A percentile compares a stretch with the other conserved stretches of the same genome.
Evolutionary conservation across 2,113 vertebrate species (phyloP).

Genomic region (Sebastes schlegelii): DNA sequence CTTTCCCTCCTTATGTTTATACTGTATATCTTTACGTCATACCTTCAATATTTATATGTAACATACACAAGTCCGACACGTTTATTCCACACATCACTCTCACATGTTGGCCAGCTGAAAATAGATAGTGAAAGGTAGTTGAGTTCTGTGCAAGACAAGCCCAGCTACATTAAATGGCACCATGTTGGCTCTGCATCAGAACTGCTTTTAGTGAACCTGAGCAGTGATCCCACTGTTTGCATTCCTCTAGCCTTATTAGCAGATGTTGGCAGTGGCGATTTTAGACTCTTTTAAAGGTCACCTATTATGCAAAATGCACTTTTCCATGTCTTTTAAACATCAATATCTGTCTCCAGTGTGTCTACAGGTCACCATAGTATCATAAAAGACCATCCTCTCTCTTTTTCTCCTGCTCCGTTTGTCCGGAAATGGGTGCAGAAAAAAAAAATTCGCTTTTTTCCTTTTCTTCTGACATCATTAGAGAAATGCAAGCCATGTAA

Average conservation of each 20-base stretch:
- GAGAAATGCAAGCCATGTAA: too few species aligned
- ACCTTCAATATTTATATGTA: constrained; percentile 18
- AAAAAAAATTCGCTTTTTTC: too few species aligned
- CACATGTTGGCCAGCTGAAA: background rate
- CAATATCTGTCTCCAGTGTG: too few species aligned
- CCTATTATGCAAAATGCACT: too few species aligned
- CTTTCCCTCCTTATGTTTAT: background rate
- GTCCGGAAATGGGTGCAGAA: too few species aligned
- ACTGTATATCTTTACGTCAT: background rate
- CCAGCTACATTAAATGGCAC: background rate
- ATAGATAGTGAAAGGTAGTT: background rate
- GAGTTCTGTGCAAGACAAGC: background rate
- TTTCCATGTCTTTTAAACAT: too few species aligned
- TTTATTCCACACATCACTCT: background rate
- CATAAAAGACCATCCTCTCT: too few species aligned
- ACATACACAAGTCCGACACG: background rate
- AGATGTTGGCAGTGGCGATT: background rate
- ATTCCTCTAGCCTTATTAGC: background rate
- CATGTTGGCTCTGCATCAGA: background rate
- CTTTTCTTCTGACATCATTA: too few species aligned
- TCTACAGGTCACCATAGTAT: too few species aligned
- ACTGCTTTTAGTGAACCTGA: background rate
- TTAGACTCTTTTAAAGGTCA: too few species aligned
- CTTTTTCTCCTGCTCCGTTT: too few species aligned
- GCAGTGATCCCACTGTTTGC: background rate